Percentiles rank a stretch among this genome's conserved stretches.
phyloP scores from a whole-genome alignment of 1,140 invertebrate genomes.

The Hylaeus volcanicus region DNA sequence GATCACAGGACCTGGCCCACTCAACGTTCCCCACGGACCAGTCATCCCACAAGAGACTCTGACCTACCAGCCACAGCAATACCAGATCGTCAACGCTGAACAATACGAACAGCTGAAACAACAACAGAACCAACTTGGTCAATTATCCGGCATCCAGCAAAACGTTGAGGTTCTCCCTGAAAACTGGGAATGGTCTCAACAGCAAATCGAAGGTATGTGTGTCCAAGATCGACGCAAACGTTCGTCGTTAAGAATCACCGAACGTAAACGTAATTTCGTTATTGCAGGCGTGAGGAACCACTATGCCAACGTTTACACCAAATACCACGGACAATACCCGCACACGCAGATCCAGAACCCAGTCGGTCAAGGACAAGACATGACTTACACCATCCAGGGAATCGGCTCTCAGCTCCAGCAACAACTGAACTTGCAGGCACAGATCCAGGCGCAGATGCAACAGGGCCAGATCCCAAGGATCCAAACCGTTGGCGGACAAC shows the following conservation, averaged over 20 bases:
- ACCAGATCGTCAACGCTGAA: conserved; percentile 73
- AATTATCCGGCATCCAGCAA: conserved; percentile 48
- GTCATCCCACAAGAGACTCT: conserved; percentile 67
- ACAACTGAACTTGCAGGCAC: neutral
- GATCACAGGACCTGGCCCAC: conserved; percentile 79
- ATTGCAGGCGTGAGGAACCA: conserved; percentile 53
- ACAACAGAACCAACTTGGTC: conserved; percentile 33
- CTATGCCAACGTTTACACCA: conserved; percentile 70
- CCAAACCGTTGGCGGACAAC: conserved; percentile 22
- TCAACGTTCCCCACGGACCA: conserved; percentile 63
- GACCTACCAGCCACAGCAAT: conserved; percentile 67
- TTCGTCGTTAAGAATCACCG: neutral
- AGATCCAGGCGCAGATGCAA: neutral
- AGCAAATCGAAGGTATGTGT: conserved; percentile 25
- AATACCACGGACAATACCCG: conserved; percentile 71
- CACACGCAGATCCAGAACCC: conserved; percentile 69
- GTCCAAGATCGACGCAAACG: neutral
- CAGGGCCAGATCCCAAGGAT: conserved; percentile 13
- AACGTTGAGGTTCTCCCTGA: conserved; percentile 72
- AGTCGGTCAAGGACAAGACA: conserved; percentile 39
- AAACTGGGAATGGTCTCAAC: conserved; percentile 28
- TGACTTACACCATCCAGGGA: conserved; percentile 53
- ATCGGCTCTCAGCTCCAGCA: conserved; percentile 32
- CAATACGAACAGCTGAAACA: conserved; percentile 68
- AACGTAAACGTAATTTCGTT: neutral